Evolutionary conservation across 2,888 invertebrate genomes (phyloP), one percentile per base, ranked within the genome.

Genomic region (Agriopis leucophaearia): DNA sequence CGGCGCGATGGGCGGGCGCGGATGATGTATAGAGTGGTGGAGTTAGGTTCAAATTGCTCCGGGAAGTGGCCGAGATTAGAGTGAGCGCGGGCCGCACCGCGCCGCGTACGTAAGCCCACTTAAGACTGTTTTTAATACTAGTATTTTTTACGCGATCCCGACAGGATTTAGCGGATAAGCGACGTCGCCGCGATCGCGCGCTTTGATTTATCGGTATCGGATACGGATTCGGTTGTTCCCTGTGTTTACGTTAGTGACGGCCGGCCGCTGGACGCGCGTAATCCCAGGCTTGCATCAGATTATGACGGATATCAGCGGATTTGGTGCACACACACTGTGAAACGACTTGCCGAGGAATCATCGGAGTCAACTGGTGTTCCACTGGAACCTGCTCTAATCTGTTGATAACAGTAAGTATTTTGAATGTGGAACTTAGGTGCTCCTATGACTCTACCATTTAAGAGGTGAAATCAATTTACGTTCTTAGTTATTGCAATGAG

Each of bases 41-140:
- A 95, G 95, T 95, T 95, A 95, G 94, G 95, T 93, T 95, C 95
- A 95, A 96, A 96, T 95, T 95, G 95, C 95, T 95, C 91, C 95
- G 95, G 96, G 95, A 95, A 96, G 95, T 95, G 95, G 95, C 95
- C 95, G 95, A 95, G 95, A 96, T 95, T 96, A 96, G 95, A 95
- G 95, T 89, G 88, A 88, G 86, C 94, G 94, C 95, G 95, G 95
- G 94, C 95, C 95, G 94, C 94, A 93, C 92, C 94, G 93, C 94
- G 94, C 91, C 92, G 94, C 94, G 94, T 90, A 88, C 92, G 94
- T 95, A 95, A 95, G 95, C 95, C 95, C 95, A 94, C 94, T 95
- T 95, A 95, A 95, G 95, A 95, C 95, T 94, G 92, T 95, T 95
- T 95, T 95, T 95, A 95, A 95, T 95, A 95, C 95, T 95, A 95